Conservation (phyloP, 2,797 vertebrate species). For the Dendrocincla fuliginosa region DNA sequence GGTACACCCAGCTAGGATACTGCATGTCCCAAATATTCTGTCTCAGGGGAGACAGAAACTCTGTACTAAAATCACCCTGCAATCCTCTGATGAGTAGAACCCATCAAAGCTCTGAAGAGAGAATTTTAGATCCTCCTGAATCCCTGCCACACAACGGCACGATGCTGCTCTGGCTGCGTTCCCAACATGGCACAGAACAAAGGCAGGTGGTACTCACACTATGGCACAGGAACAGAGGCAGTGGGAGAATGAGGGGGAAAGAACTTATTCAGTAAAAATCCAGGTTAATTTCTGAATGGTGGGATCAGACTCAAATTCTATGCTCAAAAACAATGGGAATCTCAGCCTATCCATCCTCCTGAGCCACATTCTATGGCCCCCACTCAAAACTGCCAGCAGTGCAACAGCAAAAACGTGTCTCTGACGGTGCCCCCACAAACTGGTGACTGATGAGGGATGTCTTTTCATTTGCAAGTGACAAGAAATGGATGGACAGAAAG, state of each 20-base stretch:
- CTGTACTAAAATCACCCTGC: not conserved
- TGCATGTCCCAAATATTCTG: not conserved
- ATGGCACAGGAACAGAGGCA: not conserved
- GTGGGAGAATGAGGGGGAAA: not conserved
- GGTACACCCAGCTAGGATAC: not conserved
- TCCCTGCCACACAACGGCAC: not conserved
- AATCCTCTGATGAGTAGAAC: not conserved
- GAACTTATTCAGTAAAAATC: not conserved
- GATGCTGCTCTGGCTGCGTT: not conserved
- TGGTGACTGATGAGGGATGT: not conserved
- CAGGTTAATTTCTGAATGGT: not conserved
- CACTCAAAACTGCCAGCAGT: not conserved
- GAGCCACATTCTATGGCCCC: not conserved
- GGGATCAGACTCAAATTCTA: not conserved
- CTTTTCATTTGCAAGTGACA: not conserved
- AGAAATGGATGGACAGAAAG: not conserved
- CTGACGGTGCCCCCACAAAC: not conserved
- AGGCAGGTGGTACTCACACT: fast-evolving
- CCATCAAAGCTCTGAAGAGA: not conserved
- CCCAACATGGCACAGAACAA: not conserved
- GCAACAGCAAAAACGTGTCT: not conserved
- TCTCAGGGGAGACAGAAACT: not conserved
- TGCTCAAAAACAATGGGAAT: not conserved
- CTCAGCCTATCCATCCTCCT: not conserved
- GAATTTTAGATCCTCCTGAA: not conserved